phyloP scores from a whole-genome alignment of 2,113 vertebrate genomes.

The Ovis canadensis region DNA sequence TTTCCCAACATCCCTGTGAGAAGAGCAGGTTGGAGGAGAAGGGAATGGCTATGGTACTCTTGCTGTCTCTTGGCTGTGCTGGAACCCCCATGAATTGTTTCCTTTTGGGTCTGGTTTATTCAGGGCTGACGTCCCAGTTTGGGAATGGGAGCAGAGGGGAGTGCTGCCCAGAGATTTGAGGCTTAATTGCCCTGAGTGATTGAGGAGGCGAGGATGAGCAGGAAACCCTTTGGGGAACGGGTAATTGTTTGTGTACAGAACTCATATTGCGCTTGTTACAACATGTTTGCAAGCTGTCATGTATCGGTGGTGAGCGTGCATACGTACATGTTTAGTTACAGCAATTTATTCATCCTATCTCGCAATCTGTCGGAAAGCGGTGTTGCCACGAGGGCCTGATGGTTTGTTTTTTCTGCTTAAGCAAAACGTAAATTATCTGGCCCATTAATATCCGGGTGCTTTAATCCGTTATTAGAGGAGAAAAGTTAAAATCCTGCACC shows the following conservation, averaged over 20 bases:
- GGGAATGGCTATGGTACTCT: not conserved
- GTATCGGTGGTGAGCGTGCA: accelerated
- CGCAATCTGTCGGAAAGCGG: slow-evolving; percentile 54
- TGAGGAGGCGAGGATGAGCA: not conserved
- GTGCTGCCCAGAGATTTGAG: slow-evolving; percentile 49
- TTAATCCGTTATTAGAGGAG: slow-evolving; percentile 60
- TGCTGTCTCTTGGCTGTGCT: not conserved
- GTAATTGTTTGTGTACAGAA: slow-evolving; percentile 46
- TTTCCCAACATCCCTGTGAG: not conserved
- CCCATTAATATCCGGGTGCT: slow-evolving; percentile 67
- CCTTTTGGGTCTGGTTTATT: not conserved
- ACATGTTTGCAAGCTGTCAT: not conserved
- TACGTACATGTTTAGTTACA: not conserved
- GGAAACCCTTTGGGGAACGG: slow-evolving; percentile 5
- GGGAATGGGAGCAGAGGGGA: slow-evolving; percentile 40
- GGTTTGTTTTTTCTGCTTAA: slow-evolving; percentile 70
- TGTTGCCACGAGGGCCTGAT: not conserved
- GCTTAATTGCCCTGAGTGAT: slow-evolving; percentile 39
- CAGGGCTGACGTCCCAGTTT: not conserved
- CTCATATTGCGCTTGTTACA: not conserved
- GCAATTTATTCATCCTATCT: slow-evolving; percentile 50
- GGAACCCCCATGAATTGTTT: not conserved
- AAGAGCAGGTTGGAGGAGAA: not conserved
- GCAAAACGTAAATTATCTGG: slow-evolving; percentile 71
- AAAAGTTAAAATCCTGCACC: slow-evolving; percentile 69